Evolutionary conservation across 2,797 vertebrate genomes (phyloP), one percentile per base, ranked within the genome.

Genomic region (Rhinogobio ventralis): DNA sequence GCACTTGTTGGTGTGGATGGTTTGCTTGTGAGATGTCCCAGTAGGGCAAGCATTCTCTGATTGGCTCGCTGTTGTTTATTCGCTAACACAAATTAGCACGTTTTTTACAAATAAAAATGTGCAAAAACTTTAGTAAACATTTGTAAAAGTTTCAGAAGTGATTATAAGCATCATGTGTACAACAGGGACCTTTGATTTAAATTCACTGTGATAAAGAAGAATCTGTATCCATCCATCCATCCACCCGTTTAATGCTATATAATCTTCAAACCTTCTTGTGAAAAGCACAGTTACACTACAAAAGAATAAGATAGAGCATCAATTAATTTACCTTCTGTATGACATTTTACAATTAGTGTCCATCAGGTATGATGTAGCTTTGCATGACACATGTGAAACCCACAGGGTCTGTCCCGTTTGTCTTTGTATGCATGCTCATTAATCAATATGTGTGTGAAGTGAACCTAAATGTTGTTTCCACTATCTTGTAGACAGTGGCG

Each of bases 331-430:
- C 79, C 53, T 87, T 72, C 74, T 73, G 33, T 51, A 74, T 81
- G 78, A 86, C 66, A 68, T 82, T 86, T 85, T 83, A 68, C 67
- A 83, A 79, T 89, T 86, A 86, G 66, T 83, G 82, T 60, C 66
- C 64, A 8, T 82, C 68, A 72, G 79, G 68, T 9, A 42, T 42
- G 39, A 42, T 42, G 39, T 51, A 83, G 78, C 82, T 76, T 82
- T 66, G 33, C 67, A 33, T 77, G 73, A 51, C 45, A 84, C 42
- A 45, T 60, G 11, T 83, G 86, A 77, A 72, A 53, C 69, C 75
- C 68, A 39, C 33, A 77, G 73, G 57, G 51, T 87, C 74, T 75
- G 75, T 53, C 64, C 77, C 82, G 74, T 83, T 64, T 79, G 17
- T 85, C 51, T 87, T 39, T 76, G 66, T 49, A 19, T 7, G 51